A percentile compares a stretch with the other conserved stretches of the same genome.
Conservation (phyloP, 2,113 vertebrate genomes). For the Austrofundulus limnaeus region DNA sequence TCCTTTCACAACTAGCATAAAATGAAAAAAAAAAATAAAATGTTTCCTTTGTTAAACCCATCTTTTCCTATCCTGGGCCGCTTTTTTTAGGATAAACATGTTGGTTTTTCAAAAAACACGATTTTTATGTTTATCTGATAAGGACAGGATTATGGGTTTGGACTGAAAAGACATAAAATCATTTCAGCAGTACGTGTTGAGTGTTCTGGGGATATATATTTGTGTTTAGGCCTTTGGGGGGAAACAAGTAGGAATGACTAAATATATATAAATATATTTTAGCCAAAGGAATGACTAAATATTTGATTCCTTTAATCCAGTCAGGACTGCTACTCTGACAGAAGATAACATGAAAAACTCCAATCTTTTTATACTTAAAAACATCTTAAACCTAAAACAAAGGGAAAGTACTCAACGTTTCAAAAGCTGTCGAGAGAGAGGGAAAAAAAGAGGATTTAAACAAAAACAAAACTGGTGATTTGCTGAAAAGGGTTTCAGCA, state of each 20-base stretch:
- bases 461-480: conserved; percentile 15
- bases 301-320: too few species aligned
- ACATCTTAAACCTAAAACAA: conserved; percentile 9
- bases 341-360: neutral
- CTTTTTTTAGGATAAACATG: conserved; percentile 36
- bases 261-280: too few species aligned
- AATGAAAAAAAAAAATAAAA: conserved; percentile 1
- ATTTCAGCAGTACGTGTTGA: neutral
- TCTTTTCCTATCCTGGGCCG: neutral
- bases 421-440: neutral
- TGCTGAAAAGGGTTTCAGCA: conserved; percentile 4
- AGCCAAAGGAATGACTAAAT: too few species aligned
- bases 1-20: too few species aligned
- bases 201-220: too few species aligned
- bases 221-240: too few species aligned
- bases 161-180: conserved; percentile 21
- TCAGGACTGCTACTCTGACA: neutral
- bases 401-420: conserved; percentile 4
- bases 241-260: too few species aligned
- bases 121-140: conserved; percentile 35
- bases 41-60: neutral
- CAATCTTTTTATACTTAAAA: neutral
- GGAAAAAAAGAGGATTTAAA: neutral
- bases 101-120: conserved; percentile 20
- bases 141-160: conserved; percentile 47